Evolutionary conservation across 53 echinoderm and acorn worm genomes (phyloP).

Genomic region (Pentamera pediparva): DNA sequence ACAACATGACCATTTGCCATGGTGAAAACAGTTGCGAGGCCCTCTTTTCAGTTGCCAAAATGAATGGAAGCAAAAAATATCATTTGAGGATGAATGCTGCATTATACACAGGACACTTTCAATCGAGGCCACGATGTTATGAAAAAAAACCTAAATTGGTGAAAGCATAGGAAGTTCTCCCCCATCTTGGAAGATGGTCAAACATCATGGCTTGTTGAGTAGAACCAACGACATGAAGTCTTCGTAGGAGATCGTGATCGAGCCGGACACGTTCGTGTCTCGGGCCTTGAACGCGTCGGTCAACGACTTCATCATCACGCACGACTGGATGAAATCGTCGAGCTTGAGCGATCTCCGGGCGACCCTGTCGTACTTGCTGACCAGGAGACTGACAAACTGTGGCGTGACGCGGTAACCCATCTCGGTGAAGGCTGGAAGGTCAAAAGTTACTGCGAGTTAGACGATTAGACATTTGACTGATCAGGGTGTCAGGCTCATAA

Average conservation of each 20-base stretch:
- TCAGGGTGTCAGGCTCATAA: no score
- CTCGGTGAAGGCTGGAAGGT: conserved; percentile 80
- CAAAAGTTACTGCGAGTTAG: no score
- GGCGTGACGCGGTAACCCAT: conserved; percentile 84
- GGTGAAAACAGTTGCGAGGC: no score
- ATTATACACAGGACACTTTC: no score
- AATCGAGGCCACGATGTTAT: no score
- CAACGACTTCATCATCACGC: conserved; percentile 64
- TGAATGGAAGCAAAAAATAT: no score
- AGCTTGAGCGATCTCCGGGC: conserved; percentile 53
- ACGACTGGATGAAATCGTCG: conserved; percentile 87
- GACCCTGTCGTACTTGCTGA: conserved; percentile 62
- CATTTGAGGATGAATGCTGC: no score
- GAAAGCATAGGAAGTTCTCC: no score
- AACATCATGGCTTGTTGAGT: conserved; percentile 38
- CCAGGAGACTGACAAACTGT: conserved; percentile 54
- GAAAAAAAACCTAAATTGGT: no score
- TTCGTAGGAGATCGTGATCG: conserved; percentile 77
- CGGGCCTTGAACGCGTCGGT: conserved; percentile 75
- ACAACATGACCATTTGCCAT: no score
- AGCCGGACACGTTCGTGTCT: conserved; percentile 70
- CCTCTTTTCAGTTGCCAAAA: no score
- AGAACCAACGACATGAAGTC: conserved; percentile 75
- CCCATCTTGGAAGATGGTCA: no score
- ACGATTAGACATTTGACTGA: neutral